Conservation (phyloP, 2,888 invertebrate species). For the Zelleria hepariella region DNA sequence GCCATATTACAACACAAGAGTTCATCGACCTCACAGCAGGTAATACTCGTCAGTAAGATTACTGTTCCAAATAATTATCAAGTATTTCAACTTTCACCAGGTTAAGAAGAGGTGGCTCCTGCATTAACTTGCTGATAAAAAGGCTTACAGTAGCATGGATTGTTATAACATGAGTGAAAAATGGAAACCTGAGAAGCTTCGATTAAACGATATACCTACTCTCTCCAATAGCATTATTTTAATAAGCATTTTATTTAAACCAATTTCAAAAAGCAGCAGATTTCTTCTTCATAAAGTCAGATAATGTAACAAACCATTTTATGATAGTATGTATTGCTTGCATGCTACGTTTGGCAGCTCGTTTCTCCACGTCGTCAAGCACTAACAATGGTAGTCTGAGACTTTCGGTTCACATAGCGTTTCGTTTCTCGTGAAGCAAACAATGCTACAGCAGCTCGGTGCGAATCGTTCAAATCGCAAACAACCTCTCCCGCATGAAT, state of each 20-base stretch:
- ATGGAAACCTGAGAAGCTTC: too few relatives aligned
- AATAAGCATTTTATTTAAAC: too few relatives aligned
- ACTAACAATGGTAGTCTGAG: slow-evolving; percentile 5
- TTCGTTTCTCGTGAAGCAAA: slow-evolving; percentile 19
- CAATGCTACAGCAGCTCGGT: slow-evolving; percentile 5
- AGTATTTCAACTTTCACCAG: slow-evolving; percentile 37
- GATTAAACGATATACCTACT: neutral
- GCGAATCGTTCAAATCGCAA: slow-evolving; percentile 7
- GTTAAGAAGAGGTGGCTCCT: neutral
- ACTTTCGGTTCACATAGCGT: slow-evolving; percentile 18
- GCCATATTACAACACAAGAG: slow-evolving; percentile 9
- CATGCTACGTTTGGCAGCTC: neutral
- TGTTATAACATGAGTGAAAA: too few relatives aligned
- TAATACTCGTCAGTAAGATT: slow-evolving; percentile 12
- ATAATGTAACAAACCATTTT: neutral
- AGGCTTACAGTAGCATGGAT: too few relatives aligned
- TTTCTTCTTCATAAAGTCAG: neutral
- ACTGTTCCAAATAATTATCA: slow-evolving; percentile 25
- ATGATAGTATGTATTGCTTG: neutral
- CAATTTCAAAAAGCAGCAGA: neutral
- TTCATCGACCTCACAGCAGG: slow-evolving; percentile 17
- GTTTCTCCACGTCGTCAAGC: neutral
- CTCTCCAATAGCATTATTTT: neutral
- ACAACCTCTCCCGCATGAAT: slow-evolving; percentile 14
- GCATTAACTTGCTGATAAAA: neutral